Conservation (phyloP, 2,797 vertebrate genomes). For the Geotrypetes seraphini region DNA sequence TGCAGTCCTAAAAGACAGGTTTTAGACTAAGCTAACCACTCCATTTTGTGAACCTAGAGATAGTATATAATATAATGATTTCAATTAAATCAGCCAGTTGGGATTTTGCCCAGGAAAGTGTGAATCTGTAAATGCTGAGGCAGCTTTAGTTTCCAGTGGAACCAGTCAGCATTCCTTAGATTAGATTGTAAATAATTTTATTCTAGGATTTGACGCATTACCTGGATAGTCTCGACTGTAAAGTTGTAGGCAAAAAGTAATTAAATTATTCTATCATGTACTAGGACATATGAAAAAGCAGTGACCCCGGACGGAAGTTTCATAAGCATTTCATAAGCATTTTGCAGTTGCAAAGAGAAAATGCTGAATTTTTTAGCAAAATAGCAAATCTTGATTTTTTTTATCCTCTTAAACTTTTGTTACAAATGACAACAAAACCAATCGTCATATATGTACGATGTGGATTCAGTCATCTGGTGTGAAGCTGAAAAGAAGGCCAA, state of each 20-base stretch:
- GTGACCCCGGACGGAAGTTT: constrained; percentile 31
- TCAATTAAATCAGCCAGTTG: constrained; percentile 68
- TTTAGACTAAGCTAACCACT: constrained; percentile 50
- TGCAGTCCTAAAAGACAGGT: constrained; percentile 59
- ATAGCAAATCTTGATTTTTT: too few species aligned
- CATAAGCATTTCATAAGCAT: constrained; percentile 25
- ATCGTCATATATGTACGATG: neutral
- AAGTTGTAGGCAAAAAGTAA: constrained; percentile 63
- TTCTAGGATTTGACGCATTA: constrained; percentile 48
- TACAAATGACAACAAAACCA: constrained; percentile 19
- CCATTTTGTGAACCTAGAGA: constrained; percentile 60
- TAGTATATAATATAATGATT: constrained; percentile 66
- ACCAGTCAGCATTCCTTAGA: constrained; percentile 66
- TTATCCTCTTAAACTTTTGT: constrained; percentile 13
- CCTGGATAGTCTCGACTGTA: constrained; percentile 40
- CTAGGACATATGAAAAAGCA: constrained; percentile 40
- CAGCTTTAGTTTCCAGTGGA: constrained; percentile 56
- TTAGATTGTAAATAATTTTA: constrained; percentile 69
- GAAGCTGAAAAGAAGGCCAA: too few species aligned
- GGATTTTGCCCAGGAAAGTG: constrained; percentile 67
- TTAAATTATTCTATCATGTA: constrained; percentile 61
- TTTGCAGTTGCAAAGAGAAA: constrained; percentile 31
- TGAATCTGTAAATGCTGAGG: constrained; percentile 67
- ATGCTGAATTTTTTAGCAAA: constrained; percentile 24
- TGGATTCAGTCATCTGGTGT: too few species aligned